Evolutionary conservation across 2,797 vertebrate genomes (phyloP).

Genomic region (Melopsittacus undulatus): DNA sequence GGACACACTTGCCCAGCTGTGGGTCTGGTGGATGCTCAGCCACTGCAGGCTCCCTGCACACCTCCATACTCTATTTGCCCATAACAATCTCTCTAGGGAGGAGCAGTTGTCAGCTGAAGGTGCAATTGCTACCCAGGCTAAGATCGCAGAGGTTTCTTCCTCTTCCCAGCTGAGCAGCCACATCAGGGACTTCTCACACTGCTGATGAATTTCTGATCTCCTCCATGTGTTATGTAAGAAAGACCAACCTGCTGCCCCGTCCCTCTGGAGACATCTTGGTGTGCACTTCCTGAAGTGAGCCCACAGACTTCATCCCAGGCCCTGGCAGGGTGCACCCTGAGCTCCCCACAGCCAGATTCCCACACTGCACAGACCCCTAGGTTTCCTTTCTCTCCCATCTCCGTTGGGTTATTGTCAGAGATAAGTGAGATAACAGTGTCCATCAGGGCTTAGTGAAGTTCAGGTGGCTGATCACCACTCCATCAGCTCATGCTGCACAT

Average conservation of each 20-base stretch:
- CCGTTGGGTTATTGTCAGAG: neutral
- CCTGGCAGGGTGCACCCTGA: neutral
- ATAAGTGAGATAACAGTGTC: neutral
- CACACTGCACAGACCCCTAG: fast-evolving
- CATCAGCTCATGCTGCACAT: neutral
- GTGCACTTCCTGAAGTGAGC: fast-evolving
- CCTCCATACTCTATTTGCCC: neutral
- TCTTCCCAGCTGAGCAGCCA: neutral
- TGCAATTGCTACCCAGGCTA: neutral
- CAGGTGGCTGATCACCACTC: neutral
- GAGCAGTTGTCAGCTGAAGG: neutral
- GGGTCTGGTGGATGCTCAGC: neutral
- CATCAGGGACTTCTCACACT: neutral
- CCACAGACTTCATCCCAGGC: neutral
- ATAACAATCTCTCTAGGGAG: neutral
- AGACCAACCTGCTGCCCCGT: neutral
- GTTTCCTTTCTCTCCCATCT: neutral
- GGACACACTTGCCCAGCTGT: neutral
- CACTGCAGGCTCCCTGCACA: fast-evolving
- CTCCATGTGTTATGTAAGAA: neutral
- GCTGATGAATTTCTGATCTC: neutral
- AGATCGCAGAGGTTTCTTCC: neutral
- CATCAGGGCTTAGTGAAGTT: fast-evolving
- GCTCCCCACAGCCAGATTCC: neutral
- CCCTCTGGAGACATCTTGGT: neutral